Percentiles rank a stretch among this genome's conserved stretches.
These are phyloP conservation scores for Drosophila ochracea DNA, from an alignment of 2,888 invertebrate genomes.

Conservation along the genomic window DNA sequence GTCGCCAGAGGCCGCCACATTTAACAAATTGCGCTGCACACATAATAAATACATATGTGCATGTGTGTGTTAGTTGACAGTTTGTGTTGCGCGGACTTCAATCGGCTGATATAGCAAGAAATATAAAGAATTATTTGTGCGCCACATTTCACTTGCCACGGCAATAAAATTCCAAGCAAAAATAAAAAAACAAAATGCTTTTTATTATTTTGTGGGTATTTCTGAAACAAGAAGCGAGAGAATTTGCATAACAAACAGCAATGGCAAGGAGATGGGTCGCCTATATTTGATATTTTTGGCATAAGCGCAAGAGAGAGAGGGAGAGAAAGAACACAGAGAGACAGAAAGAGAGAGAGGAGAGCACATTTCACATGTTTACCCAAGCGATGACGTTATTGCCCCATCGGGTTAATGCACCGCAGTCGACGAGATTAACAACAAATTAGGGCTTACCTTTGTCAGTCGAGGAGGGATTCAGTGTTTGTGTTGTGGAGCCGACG, in stretches of 20 bases:
- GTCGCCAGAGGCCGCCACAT: slow-evolving; percentile 39
- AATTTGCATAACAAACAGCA: slow-evolving; percentile 74
- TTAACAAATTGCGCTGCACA: slow-evolving; percentile 41
- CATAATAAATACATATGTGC: slow-evolving; percentile 2
- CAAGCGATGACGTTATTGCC: slow-evolving; percentile 52
- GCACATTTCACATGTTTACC: slow-evolving; percentile 58
- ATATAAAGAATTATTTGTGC: slow-evolving; percentile 2
- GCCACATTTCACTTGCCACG: slow-evolving; percentile 36
- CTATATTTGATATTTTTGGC: slow-evolving; percentile 72
- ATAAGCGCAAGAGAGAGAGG: slow-evolving; percentile 40
- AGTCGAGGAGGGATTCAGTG: slow-evolving; percentile 55
- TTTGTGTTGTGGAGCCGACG: slow-evolving; percentile 45
- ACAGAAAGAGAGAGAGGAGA: slow-evolving; percentile 26
- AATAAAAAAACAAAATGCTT: slow-evolving; percentile 48
- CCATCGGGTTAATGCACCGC: slow-evolving; percentile 67
- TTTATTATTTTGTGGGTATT: slow-evolving; percentile 39
- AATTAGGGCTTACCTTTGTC: slow-evolving; percentile 69
- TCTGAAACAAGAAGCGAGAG: slow-evolving; percentile 60
- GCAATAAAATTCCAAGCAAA: slow-evolving; percentile 56
- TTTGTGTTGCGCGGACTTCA: slow-evolving; percentile 25
- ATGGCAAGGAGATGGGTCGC: not conserved
- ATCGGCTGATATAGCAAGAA: slow-evolving; percentile 11
- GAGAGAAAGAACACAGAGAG: slow-evolving; percentile 17
- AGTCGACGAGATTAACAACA: slow-evolving; percentile 56
- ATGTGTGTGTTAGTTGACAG: slow-evolving; percentile 18